Conservation (phyloP, 2,888 invertebrate genomes). For the Argynnis bischoffii region DNA sequence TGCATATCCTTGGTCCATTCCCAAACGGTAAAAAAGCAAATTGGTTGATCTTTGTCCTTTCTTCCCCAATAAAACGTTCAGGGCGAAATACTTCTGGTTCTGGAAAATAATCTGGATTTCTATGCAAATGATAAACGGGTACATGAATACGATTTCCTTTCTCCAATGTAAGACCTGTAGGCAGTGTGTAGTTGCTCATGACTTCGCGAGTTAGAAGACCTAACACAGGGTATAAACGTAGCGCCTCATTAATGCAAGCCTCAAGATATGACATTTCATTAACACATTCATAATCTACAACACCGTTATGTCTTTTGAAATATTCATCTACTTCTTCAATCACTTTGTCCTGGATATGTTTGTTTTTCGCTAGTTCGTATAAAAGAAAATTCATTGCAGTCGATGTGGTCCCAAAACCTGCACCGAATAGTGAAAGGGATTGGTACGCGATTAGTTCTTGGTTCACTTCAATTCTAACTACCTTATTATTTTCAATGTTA, state of each 20-base stretch:
- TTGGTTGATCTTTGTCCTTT: slow-evolving; percentile 51
- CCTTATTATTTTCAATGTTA: slow-evolving; percentile 45
- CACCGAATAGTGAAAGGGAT: slow-evolving; percentile 71
- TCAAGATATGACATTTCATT: slow-evolving; percentile 54
- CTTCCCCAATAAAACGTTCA: slow-evolving; percentile 56
- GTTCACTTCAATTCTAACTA: slow-evolving; percentile 52
- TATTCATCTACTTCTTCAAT: slow-evolving; percentile 54
- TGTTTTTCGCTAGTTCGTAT: slow-evolving; percentile 55
- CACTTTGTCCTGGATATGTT: slow-evolving; percentile 45
- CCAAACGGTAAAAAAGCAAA: slow-evolving; percentile 67
- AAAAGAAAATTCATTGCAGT: slow-evolving; percentile 50
- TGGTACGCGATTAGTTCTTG: slow-evolving; percentile 76
- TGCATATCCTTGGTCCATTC: slow-evolving; percentile 51
- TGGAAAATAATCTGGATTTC: slow-evolving; percentile 57
- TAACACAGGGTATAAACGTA: slow-evolving; percentile 61
- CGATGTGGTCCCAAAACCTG: slow-evolving; percentile 61
- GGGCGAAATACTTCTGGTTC: slow-evolving; percentile 59
- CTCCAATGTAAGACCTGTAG: slow-evolving; percentile 46
- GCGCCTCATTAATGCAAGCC: slow-evolving; percentile 55
- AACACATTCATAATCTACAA: slow-evolving; percentile 53
- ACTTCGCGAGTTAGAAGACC: slow-evolving; percentile 57
- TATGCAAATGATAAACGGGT: slow-evolving; percentile 16
- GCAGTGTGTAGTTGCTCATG: slow-evolving; percentile 55
- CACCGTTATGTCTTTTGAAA: slow-evolving; percentile 42
- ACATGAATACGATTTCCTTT: slow-evolving; percentile 17